Base-by-base conservation (phyloP, 2,888 invertebrate genomes). In the Eumacrocentrus americanus region DNA sequence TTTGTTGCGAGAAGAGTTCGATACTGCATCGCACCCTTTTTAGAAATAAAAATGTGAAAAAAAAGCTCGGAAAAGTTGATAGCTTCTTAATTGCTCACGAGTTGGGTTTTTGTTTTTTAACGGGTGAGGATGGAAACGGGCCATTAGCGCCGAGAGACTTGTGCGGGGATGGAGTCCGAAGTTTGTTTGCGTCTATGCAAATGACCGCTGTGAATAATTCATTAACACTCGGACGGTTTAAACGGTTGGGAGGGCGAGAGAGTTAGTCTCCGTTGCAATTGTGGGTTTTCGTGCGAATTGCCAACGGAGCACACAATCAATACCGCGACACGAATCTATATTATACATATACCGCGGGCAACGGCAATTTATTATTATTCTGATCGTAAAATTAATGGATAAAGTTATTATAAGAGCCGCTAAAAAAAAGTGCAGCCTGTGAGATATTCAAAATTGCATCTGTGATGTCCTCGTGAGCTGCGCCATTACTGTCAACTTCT, bases 101-200 rank as follows among this genome's bases (percentile, higher is more conserved):
- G 18, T n/a, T 38, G 11, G 7, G 18, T 23, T 6, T 20, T 16
- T 40, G 22, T 38, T 22, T 23, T 37, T 14, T 23, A 6, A 12
- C n/a, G 25, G 23, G 14, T 38, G 7, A 22, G n/a, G n/a, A n/a
- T n/a, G n/a, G n/a, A 23, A 51, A 51, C 40, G 53, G 42, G n/a
- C 53, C 42, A 53, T 53, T 53, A 53, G 53, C 40, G 25, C 16
- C 42, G 12, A 20, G 23, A 40, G 40, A 14, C 2, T n/a, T n/a
- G n/a, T n/a, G n/a, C n/a, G n/a, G n/a, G n/a, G n/a, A n/a, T n/a
- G n/a, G n/a, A 14, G 40, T 42, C 42, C 18, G 40, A 53, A 53
- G 53, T 53, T 42, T 53, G 53, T 53, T 53, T 53, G 53, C 14
- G 7, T 16, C 42, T 42, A 53, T 53, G 53, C 53, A 53, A 53